Base-by-base conservation (phyloP, 2,113 vertebrate species). In the Pycnonotus jocosus region DNA sequence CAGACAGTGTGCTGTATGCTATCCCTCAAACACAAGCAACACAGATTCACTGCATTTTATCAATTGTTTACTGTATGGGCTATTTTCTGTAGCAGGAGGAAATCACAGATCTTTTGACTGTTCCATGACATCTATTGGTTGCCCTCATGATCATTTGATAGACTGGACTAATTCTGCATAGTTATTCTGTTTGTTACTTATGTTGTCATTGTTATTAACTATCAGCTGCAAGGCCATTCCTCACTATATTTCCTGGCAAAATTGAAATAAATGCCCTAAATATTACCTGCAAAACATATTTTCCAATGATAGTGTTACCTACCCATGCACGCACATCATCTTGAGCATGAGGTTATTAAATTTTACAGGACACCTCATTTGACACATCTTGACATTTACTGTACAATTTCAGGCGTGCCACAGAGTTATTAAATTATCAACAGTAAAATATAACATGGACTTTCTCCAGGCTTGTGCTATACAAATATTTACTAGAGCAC, bases 401-500 rank as follows among this genome's bases (percentile, higher is more conserved):
- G 82, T 93, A 96, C 88, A 72, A 92, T 96, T 97, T 97, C 81
- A 97, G 95, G 95, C 96, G 17, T 97, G 94, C 89, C 89, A 97
- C 78, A 83, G 74, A 96, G 96, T 97, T 97, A 96, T 97, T 96
- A 97, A 97, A 97, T 97, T 96, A 98, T 97, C 96, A 97, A 90
- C 95, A 98, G 92, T 93, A 94, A 97, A 97, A 97, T 96, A 80
- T 80, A 95, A 96, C 95, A 89, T 91, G 96, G 88, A 96, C 80
- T 96, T 97, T 97, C 92, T 96, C 97, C 93, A 96, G 96, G 95
- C 87, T 96, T 98, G 96, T 97, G 74, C 96, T 97, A 97, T 74
- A 97, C 97, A 98, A 98, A 98, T 98, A 98, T 98, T 98, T 98
- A 98, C 91, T 86, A 84, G 74, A 94, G 90, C 94, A 95, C 69